Evolutionary conservation across 2,888 invertebrate species (phyloP), one percentile per base, ranked within the genome.

Genomic region (Adela reaumurella): DNA sequence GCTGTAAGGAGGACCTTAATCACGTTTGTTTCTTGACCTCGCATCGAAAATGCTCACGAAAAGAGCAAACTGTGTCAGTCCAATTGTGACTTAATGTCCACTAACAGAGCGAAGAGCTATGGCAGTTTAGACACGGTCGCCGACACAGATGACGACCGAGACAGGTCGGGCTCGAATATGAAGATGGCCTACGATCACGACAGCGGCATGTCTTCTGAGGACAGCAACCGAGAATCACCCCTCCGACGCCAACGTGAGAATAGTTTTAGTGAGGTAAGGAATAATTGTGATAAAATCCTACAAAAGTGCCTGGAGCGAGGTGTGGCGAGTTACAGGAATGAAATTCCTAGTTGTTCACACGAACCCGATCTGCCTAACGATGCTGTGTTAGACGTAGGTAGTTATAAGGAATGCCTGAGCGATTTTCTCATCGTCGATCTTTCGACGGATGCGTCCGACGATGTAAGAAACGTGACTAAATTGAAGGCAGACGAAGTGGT

Each of bases 191-290:
- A 19, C 48, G 64, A 67, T 47, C 68, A 74, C 52, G 64, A 64
- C 52, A 78, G 78, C 55, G 78, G 78, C 46, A 71, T 78, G 78
- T 78, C 78, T 44, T 78, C 78, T 2, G 78, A 74, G 56, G 76
- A 77, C 58, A 74, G 67, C 50, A 76, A 77, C 48, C n/a, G n/a
- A n/a, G n/a, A n/a, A n/a, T n/a, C n/a, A n/a, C n/a, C n/a, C n/a
- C n/a, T n/a, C n/a, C 41, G 19, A 24, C 17, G 20, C 20, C 42
- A 42, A 20, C n/a, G 14, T 28, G 29, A 29, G 10, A 59, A 59
- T 58, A 62, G 60, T 50, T 43, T 55, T 59, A 58, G 58, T 62
- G 66, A 59, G 46, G 54, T 61, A 55, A 56, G 56, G 49, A 51
- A 65, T 19, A 19, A 14, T 17, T 10, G 24, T 45, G 45, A 19